phyloP scores from a whole-genome alignment of 2,797 vertebrate species.

The Menidia menidia region DNA sequence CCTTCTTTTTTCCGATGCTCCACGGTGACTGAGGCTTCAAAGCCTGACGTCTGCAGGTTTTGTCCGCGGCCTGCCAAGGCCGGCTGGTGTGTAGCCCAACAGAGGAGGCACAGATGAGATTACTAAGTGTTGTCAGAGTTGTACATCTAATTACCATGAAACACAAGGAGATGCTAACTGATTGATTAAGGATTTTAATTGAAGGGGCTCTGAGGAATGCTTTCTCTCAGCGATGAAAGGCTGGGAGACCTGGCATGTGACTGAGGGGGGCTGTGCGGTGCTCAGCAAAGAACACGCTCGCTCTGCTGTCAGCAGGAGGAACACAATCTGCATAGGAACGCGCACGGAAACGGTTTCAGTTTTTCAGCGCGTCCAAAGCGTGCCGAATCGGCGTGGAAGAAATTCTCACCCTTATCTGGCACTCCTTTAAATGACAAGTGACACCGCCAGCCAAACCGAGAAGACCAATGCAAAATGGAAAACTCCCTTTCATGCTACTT shows the following conservation, averaged over 20 bases:
- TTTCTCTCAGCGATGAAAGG: constrained; percentile 66
- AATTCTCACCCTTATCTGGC: constrained; percentile 7
- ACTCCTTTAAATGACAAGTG: constrained; percentile 17
- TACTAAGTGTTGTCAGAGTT: constrained; percentile 62
- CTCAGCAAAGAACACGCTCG: constrained; percentile 48
- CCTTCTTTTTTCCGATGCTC: constrained; percentile 27
- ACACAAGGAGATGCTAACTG: constrained; percentile 70
- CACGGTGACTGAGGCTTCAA: constrained; percentile 46
- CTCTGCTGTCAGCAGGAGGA: constrained; percentile 25
- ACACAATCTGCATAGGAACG: constrained; percentile 31
- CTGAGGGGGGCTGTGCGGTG: constrained; percentile 42
- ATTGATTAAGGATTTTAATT: constrained; percentile 77
- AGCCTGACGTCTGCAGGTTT: constrained; percentile 58
- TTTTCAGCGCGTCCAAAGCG: constrained; percentile 8
- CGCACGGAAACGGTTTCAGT: constrained; percentile 18
- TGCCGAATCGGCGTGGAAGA: constrained; percentile 21
- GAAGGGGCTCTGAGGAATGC: constrained; percentile 68
- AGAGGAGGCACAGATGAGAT: constrained; percentile 55
- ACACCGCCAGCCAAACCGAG: not conserved
- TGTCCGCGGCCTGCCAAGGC: constrained; percentile 39
- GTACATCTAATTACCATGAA: constrained; percentile 70
- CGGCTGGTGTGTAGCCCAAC: constrained; percentile 44
- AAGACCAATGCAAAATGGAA: constrained; percentile 10
- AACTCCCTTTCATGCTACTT: constrained; percentile 42
- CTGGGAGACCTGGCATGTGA: constrained; percentile 49